Evolutionary conservation across 2,797 vertebrate genomes (phyloP), one percentile per base, ranked within the genome.

Genomic region (Fringilla coelebs): DNA sequence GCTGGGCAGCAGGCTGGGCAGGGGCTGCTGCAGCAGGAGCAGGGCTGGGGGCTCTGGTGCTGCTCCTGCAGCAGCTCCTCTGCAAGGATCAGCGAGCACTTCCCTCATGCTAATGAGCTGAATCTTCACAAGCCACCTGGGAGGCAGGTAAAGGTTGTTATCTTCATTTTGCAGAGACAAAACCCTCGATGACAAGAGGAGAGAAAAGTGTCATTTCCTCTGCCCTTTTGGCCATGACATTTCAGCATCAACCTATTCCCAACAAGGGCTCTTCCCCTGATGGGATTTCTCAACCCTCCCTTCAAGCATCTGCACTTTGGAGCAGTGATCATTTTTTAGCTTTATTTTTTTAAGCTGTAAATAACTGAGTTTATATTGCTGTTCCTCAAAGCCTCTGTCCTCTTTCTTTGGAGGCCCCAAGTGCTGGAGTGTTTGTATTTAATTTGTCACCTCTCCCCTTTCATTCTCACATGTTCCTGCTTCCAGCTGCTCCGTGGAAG

Each of bases 81-180:
- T 11, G 76, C 80, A 15, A 76, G 77, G 54, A 76, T 76, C 90
- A 43, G 62, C 2, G 3, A 82, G 71, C 41, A 4, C 73, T 68
- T n/a, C 48, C 82, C 95, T 49, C 24, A 58, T 84, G 81, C 88
- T 94, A 82, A 93, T 87, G 95, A 95, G 61, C 84, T 16, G 61
- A 43, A 49, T 77, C 92, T 63, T 63, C 86, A 45, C 71, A 25
- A 90, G 51, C 87, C 90, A 92, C 84, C 87, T 78, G 89, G 96
- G 94, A 83, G 31, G 87, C 85, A 96, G 93, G 90, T 95, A 66
- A 95, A 92, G 89, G 93, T 95, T 95, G 92, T 89, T 96, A 91
- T 92, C 95, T 95, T 92, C 89, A 91, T 93, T 95, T 80, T 78
- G 78, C 94, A 94, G 81, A 85, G 75, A 75, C 82, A 93, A 95